phyloP scores from a whole-genome alignment of 1,140 invertebrate species.

The Bombus picipes region DNA sequence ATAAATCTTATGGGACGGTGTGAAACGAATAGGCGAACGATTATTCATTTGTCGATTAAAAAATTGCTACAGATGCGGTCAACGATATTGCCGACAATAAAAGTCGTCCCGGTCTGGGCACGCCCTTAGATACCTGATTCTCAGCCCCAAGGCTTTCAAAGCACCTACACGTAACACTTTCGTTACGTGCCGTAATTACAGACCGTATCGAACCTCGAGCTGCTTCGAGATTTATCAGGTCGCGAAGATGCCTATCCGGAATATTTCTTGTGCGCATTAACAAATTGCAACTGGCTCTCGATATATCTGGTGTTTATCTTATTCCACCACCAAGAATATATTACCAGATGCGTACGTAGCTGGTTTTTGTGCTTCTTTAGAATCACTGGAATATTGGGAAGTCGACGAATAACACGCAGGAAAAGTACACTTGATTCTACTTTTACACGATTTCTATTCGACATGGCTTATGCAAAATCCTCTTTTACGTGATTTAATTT shows the following conservation, averaged over 20 bases:
- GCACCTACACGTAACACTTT: slow-evolving; percentile 62
- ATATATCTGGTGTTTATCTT: not conserved
- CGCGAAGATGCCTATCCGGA: slow-evolving; percentile 61
- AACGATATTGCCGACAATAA: slow-evolving; percentile 47
- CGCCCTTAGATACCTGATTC: slow-evolving; percentile 53
- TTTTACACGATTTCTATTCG: too few relatives aligned
- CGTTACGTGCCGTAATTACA: slow-evolving; percentile 68
- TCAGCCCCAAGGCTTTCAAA: slow-evolving; percentile 40
- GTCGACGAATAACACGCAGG: not conserved
- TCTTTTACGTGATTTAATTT: not conserved
- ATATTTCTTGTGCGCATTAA: slow-evolving; percentile 27
- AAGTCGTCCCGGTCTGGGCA: slow-evolving; percentile 37
- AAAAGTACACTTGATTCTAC: too few relatives aligned
- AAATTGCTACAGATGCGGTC: slow-evolving; percentile 20
- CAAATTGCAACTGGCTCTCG: slow-evolving; percentile 16
- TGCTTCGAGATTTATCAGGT: slow-evolving; percentile 65
- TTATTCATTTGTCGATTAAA: slow-evolving; percentile 39
- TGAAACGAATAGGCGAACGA: slow-evolving; percentile 19
- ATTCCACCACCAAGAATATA: not conserved
- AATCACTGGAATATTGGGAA: too few relatives aligned
- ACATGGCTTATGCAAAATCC: too few relatives aligned
- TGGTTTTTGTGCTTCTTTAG: not conserved
- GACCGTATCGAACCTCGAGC: slow-evolving; percentile 61
- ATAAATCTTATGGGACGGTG: not conserved
- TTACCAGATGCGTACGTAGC: too few relatives aligned